These are phyloP conservation scores for Dreissena polymorpha DNA, from an alignment of 1,140 invertebrate genomes.

Conservation along the genomic window DNA sequence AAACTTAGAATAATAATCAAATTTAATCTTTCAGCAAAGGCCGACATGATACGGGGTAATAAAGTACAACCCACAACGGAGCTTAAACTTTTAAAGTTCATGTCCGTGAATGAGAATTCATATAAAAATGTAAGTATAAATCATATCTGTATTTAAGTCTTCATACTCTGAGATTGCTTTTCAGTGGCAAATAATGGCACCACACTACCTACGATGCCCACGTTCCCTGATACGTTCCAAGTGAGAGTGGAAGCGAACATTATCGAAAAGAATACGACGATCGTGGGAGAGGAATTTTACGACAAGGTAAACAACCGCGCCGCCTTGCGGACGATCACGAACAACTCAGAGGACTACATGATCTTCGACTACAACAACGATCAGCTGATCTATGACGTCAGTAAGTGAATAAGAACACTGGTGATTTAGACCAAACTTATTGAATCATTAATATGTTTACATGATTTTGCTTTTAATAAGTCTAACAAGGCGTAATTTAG, in stretches of 20 bases:
- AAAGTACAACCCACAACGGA: background rate
- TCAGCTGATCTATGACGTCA: no score
- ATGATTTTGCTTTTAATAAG: no score
- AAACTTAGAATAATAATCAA: background rate
- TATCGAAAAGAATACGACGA: conserved; percentile 38
- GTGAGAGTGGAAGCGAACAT: conserved; percentile 61
- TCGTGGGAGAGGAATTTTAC: conserved; percentile 53
- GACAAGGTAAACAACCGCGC: conserved; percentile 54
- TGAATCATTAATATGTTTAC: no score
- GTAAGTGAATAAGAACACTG: no score
- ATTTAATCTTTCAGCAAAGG: background rate
- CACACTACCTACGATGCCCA: conserved; percentile 51
- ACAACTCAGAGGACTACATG: no score
- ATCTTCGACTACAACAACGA: no score
- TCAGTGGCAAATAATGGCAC: conserved; percentile 2
- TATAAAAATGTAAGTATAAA: background rate
- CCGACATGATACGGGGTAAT: background rate
- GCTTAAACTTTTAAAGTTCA: background rate
- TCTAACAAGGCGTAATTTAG: no score
- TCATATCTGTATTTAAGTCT: background rate
- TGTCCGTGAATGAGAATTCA: background rate
- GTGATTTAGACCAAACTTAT: no score
- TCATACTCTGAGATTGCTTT: background rate
- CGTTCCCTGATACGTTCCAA: conserved; percentile 48
- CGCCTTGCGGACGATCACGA: conserved; percentile 32